These are phyloP conservation scores for Archaeoteleia sp. DNA, from an alignment of 2,888 invertebrate species.

Conservation along the genomic window DNA sequence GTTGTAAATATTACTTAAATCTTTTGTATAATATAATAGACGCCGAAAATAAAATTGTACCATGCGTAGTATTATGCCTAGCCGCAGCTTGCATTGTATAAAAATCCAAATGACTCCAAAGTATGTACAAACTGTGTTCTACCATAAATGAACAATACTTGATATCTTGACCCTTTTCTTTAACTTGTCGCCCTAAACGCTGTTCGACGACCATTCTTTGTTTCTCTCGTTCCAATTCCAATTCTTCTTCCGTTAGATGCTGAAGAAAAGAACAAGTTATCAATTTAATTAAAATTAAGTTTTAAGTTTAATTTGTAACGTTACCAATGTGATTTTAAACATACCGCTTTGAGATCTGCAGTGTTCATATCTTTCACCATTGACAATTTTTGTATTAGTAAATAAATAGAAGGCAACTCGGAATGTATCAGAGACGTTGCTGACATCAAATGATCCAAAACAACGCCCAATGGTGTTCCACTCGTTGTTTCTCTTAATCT, in stretches of 20 bases:
- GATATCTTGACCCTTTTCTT: conserved; percentile 79
- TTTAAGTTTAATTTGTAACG: too few species aligned
- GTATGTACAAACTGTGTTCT: conserved; percentile 83
- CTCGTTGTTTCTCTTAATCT: conserved; percentile 61
- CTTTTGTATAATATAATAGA: too few species aligned
- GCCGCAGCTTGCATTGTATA: conserved; percentile 81
- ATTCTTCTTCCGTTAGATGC: conserved; percentile 67
- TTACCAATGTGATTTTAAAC: too few species aligned
- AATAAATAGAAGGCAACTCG: conserved; percentile 66
- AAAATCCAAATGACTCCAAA: conserved; percentile 86
- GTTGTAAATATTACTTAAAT: conserved; percentile 3
- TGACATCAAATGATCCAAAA: conserved; percentile 68
- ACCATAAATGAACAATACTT: conserved; percentile 81
- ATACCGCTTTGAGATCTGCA: conserved; percentile 76
- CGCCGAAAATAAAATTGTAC: too few species aligned
- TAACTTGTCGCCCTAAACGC: conserved; percentile 76
- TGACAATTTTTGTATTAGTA: conserved; percentile 61
- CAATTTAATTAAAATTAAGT: too few species aligned
- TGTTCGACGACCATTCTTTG: conserved; percentile 72
- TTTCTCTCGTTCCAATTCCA: conserved; percentile 68
- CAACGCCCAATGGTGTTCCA: conserved; percentile 67
- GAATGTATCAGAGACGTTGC: conserved; percentile 65
- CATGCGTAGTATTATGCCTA: conserved; percentile 63
- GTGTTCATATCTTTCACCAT: conserved; percentile 75
- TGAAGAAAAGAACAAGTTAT: too few species aligned